Percentiles rank a stretch among this genome's conserved stretches.
phyloP scores from a whole-genome alignment of 2,797 vertebrate species.

The Coilia nasus region DNA sequence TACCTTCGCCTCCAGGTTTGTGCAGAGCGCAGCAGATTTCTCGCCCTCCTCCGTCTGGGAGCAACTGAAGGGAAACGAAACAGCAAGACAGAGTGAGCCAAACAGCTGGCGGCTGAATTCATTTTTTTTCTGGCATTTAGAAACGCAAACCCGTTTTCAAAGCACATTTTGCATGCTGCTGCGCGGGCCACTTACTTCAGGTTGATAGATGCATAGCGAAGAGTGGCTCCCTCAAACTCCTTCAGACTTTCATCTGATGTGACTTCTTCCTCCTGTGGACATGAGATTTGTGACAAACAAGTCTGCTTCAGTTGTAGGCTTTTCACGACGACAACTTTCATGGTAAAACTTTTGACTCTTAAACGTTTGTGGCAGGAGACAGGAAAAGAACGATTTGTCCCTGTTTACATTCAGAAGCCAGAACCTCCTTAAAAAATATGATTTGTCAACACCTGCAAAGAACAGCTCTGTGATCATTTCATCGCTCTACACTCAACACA shows the following conservation, averaged over 20 bases:
- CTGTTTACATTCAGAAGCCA: not conserved
- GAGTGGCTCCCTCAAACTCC: slow-evolving; percentile 83
- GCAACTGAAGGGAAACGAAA: slow-evolving; percentile 66
- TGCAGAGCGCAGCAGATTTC: slow-evolving; percentile 65
- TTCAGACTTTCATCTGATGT: slow-evolving; percentile 81
- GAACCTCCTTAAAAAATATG: not conserved
- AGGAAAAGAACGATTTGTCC: not conserved
- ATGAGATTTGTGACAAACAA: not conserved
- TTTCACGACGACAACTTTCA: not conserved
- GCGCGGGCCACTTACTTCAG: slow-evolving; percentile 73
- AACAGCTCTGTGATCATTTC: not conserved
- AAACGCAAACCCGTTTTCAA: not conserved
- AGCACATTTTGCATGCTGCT: not conserved
- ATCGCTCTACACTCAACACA: not conserved
- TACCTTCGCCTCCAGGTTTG: slow-evolving; percentile 77
- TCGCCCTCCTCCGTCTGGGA: slow-evolving; percentile 75
- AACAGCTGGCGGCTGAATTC: not conserved
- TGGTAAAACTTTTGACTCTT: not conserved
- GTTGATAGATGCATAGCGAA: slow-evolving; percentile 82
- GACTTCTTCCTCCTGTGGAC: slow-evolving; percentile 71
- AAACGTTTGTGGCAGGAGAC: not conserved
- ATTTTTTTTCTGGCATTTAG: not conserved
- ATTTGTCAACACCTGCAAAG: not conserved
- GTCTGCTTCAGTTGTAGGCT: not conserved
- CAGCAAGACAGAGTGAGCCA: not conserved